A percentile compares a stretch with the other conserved stretches of the same genome.
Evolutionary conservation across 1,140 invertebrate species (phyloP).

Genomic region (Drosophila novamexicana): DNA sequence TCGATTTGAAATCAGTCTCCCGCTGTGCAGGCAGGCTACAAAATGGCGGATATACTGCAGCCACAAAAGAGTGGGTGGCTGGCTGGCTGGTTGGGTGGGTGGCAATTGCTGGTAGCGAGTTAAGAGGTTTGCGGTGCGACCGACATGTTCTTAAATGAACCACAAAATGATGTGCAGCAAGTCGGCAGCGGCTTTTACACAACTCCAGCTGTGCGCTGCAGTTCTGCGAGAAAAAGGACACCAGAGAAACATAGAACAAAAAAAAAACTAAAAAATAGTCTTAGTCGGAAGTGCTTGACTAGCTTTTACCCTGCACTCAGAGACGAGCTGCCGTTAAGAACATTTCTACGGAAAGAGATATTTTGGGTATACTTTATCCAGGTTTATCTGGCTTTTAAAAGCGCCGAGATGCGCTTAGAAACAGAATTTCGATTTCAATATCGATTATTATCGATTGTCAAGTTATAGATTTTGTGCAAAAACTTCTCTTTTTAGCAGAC

Average conservation of each 20-base stretch:
- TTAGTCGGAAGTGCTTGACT: neutral
- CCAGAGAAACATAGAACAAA: neutral
- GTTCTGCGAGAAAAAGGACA: conserved; percentile 14
- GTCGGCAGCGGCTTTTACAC: conserved; percentile 28
- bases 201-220: conserved; percentile 28
- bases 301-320: no score
- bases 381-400: no score
- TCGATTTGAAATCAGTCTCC: conserved; percentile 39
- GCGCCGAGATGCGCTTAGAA: no score
- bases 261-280: neutral
- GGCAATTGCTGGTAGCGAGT: neutral
- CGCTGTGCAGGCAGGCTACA: conserved; percentile 18
- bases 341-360: no score
- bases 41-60: conserved; percentile 14
- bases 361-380: no score
- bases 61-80: neutral
- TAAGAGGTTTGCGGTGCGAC: neutral
- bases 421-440: no score
- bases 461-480: no score
- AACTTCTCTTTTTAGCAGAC: no score
- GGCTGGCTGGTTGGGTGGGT: neutral
- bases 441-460: no score
- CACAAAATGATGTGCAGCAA: conserved; percentile 44
- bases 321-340: no score
- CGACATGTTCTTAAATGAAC: conserved; percentile 50